A percentile compares a stretch with the other conserved stretches of the same genome.
phyloP scores from a whole-genome alignment of 2,888 invertebrate genomes.

The Cylindroiulus punctatus region DNA sequence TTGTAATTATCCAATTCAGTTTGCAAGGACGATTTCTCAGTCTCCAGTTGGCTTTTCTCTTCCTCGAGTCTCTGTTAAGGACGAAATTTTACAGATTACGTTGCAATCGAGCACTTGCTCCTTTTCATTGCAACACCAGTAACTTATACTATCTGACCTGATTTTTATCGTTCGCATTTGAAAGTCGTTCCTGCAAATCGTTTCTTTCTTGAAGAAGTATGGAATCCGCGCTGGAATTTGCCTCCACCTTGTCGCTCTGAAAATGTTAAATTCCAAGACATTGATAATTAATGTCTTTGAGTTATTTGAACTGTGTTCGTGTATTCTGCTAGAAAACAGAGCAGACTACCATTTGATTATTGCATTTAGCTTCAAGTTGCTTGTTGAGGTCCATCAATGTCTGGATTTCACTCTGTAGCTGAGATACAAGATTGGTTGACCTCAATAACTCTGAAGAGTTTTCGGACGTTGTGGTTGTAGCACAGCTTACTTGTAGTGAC shows the following conservation, averaged over 20 bases:
- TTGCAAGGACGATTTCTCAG: constrained; percentile 58
- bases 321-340: neutral
- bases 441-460: constrained; percentile 1
- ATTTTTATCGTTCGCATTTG: neutral
- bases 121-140: neutral
- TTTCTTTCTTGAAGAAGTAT: neutral
- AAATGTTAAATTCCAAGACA: neutral
- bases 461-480: neutral
- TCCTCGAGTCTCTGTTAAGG: constrained; percentile 57
- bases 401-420: constrained; percentile 7
- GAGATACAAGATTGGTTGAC: neutral
- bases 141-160: neutral
- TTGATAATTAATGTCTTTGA: no score
- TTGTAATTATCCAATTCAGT: constrained; percentile 74
- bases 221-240: neutral
- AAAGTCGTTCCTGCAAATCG: neutral
- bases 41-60: constrained; percentile 54
- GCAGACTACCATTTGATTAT: neutral
- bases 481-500: neutral
- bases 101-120: neutral
- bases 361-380: neutral
- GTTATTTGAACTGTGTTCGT: no score
- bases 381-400: constrained; percentile 8
- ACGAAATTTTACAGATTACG: neutral
- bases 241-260: neutral